These are phyloP conservation scores for Spea multiplicata DNA, from an alignment of 2,113 vertebrate species.

Conservation along the genomic window DNA sequence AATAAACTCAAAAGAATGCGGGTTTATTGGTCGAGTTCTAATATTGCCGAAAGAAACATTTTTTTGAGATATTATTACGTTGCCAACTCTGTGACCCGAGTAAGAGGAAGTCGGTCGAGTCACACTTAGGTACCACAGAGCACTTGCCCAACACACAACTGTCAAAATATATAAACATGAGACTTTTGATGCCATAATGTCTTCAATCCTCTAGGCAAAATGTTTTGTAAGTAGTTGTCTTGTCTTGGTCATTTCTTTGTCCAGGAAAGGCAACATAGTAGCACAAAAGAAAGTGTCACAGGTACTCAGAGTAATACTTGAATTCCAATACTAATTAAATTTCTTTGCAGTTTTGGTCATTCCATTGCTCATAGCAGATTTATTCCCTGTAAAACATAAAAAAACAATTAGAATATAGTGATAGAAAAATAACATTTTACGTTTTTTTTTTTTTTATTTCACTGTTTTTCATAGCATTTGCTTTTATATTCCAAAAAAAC, in stretches of 20 bases:
- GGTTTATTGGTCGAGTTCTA: conserved; percentile 91
- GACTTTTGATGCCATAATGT: conserved; percentile 96
- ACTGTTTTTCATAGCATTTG: too few relatives aligned
- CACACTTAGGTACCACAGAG: conserved; percentile 93
- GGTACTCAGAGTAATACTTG: conserved; percentile 48
- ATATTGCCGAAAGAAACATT: conserved; percentile 92
- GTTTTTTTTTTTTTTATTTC: too few relatives aligned
- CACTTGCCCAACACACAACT: conserved; percentile 96
- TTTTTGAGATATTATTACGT: conserved; percentile 75
- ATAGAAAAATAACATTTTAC: too few relatives aligned
- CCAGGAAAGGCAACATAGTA: conserved; percentile 73
- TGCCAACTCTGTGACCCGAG: conserved; percentile 77
- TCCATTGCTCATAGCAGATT: conserved; percentile 58
- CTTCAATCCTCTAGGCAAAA: conserved; percentile 68
- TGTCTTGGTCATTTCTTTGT: conserved; percentile 62
- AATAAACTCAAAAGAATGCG: conserved; percentile 89
- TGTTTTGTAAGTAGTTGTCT: conserved; percentile 65
- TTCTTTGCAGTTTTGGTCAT: conserved; percentile 44
- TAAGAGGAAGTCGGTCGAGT: conserved; percentile 88
- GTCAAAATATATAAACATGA: conserved; percentile 95
- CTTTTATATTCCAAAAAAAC: too few relatives aligned
- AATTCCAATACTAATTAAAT: conserved; percentile 49
- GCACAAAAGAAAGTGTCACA: conserved; percentile 61
- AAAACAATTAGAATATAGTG: conserved; percentile 60
- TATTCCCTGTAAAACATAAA: conserved; percentile 70